phyloP scores from a whole-genome alignment of 1,140 invertebrate genomes.

The Drosophila subpulchrella region DNA sequence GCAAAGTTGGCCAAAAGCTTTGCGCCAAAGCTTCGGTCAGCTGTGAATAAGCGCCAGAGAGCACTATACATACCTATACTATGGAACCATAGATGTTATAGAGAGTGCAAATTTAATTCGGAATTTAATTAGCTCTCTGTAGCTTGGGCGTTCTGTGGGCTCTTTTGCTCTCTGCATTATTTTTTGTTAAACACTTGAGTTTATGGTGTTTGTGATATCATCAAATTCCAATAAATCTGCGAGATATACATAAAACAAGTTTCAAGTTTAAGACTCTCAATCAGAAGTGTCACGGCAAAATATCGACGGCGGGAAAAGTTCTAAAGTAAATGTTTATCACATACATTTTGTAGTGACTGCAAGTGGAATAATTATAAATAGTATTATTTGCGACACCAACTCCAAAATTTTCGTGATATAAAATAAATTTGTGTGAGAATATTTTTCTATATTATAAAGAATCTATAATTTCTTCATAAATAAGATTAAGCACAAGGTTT shows the following conservation, averaged over 20 bases:
- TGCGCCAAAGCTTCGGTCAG: slow-evolving; percentile 25
- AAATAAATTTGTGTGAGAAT: too few relatives aligned
- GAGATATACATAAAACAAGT: slow-evolving; percentile 26
- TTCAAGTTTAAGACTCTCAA: slow-evolving; percentile 10
- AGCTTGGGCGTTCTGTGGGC: neutral
- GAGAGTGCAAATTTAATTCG: neutral
- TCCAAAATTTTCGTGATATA: too few relatives aligned
- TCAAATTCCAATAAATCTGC: slow-evolving; percentile 8
- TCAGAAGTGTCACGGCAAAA: neutral
- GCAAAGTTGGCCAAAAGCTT: slow-evolving; percentile 57
- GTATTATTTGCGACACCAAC: too few relatives aligned
- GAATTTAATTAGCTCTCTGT: slow-evolving; percentile 6
- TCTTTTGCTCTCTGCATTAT: neutral
- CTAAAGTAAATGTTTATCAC: neutral
- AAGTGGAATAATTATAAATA: too few relatives aligned
- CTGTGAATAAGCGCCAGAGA: slow-evolving; percentile 19
- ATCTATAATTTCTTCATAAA: too few relatives aligned
- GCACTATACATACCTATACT: neutral
- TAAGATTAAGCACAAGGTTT: too few relatives aligned
- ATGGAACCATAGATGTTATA: neutral
- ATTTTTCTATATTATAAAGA: too few relatives aligned
- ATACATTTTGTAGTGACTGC: too few relatives aligned
- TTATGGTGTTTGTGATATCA: slow-evolving; percentile 45
- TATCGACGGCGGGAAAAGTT: neutral
- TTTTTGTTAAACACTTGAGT: slow-evolving; percentile 18